Conservation (phyloP, 1,140 invertebrate species). For the Yoshiicerus persimilis region DNA sequence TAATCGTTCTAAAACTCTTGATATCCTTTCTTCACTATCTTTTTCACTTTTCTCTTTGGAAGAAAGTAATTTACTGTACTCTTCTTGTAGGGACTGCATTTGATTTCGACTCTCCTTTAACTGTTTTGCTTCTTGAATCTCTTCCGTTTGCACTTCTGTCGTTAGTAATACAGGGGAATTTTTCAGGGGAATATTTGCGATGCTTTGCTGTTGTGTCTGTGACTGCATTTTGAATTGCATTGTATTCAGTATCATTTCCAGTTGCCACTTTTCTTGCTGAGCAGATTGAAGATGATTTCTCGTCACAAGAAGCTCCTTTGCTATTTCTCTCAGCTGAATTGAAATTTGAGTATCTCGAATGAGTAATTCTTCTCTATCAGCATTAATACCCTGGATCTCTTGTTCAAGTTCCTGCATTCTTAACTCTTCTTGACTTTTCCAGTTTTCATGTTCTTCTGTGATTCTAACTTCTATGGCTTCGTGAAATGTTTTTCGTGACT, state of each 20-base stretch:
- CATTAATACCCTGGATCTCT: background rate
- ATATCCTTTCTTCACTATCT: background rate
- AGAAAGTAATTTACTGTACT: background rate
- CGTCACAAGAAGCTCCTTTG: background rate
- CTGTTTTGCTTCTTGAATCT: background rate
- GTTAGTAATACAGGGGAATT: background rate
- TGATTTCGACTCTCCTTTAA: background rate
- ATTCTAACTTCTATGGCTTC: background rate
- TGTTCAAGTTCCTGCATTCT: background rate
- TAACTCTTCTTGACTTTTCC: background rate
- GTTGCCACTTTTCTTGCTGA: background rate
- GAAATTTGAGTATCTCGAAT: slow-evolving; percentile 9
- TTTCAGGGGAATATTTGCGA: too few relatives aligned
- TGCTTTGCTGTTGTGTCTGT: background rate
- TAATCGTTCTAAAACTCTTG: background rate
- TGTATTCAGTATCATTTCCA: background rate
- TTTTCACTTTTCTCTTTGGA: background rate
- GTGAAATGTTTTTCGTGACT: background rate
- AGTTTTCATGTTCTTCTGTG: background rate
- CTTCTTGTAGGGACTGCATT: background rate
- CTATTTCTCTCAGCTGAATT: background rate
- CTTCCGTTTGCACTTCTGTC: background rate
- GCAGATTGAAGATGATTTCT: background rate
- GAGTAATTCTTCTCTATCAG: slow-evolving; percentile 1
- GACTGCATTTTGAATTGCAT: background rate